phyloP scores from a whole-genome alignment of 2,797 vertebrate species.

The Takifugu rubripes region DNA sequence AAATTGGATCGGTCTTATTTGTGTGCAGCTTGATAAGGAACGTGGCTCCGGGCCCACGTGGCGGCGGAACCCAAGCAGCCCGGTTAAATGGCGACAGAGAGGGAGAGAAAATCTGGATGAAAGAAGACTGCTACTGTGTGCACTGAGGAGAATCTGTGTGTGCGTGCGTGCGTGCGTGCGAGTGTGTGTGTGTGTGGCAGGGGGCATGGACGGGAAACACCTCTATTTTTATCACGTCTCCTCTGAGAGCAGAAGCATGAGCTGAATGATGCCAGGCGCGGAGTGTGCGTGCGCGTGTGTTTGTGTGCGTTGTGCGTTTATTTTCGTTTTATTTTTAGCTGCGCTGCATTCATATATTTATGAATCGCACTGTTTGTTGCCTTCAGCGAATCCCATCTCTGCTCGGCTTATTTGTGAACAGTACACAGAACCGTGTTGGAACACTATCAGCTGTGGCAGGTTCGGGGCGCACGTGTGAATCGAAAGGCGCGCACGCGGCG shows the following conservation, averaged over 20 bases:
- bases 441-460: constrained; percentile 54
- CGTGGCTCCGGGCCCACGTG: constrained; percentile 16
- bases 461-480: constrained; percentile 39
- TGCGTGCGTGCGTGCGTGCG: neutral
- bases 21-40: constrained; percentile 17
- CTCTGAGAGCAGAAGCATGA: constrained; percentile 49
- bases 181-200: constrained; percentile 26
- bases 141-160: constrained; percentile 5
- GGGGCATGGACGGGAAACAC: constrained; percentile 68
- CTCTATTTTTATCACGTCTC: constrained; percentile 70
- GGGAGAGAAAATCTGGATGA: constrained; percentile 21
- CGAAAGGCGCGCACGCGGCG: neutral
- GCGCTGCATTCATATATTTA: constrained; percentile 59
- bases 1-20: constrained; percentile 13
- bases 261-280: constrained; percentile 55
- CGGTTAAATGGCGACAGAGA: constrained; percentile 15
- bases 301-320: neutral
- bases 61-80: constrained; percentile 26
- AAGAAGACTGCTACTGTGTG: constrained; percentile 22
- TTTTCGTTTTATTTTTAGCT: constrained; percentile 57
- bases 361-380: constrained; percentile 49
- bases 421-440: constrained; percentile 39
- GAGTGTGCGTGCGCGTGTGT: neutral
- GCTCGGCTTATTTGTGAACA: constrained; percentile 41
- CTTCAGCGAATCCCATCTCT: constrained; percentile 44